A percentile compares a stretch with the other conserved stretches of the same genome.
Evolutionary conservation across 2,797 vertebrate genomes (phyloP).

Genomic region (Pelobates cultripes): DNA sequence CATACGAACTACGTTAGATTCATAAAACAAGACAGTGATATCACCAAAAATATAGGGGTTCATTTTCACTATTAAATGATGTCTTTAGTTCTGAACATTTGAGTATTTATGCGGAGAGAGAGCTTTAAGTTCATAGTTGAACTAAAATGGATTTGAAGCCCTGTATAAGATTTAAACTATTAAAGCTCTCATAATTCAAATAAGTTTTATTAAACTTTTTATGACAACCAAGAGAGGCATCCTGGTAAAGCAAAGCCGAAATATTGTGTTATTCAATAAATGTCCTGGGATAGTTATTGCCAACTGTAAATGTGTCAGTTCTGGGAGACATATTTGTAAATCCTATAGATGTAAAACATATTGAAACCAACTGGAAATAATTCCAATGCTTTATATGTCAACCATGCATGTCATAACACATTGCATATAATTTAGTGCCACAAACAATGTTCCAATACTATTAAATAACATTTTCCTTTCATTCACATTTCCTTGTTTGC

Average conservation of each 20-base stretch:
- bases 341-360: conserved; percentile 24
- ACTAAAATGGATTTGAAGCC: neutral
- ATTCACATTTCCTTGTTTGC: conserved; percentile 24
- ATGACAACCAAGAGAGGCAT: conserved; percentile 11
- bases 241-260: conserved; percentile 5
- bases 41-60: neutral
- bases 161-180: neutral
- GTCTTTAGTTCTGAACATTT: neutral
- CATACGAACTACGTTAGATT: no score
- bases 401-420: conserved; percentile 1
- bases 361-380: conserved; percentile 35
- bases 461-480: conserved; percentile 21
- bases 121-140: neutral
- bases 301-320: conserved; percentile 33
- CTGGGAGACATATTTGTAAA: conserved; percentile 38
- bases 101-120: neutral
- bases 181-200: conserved; percentile 10
- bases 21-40: no score
- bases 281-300: conserved; percentile 22
- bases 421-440: conserved; percentile 10
- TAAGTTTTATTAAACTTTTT: conserved; percentile 10
- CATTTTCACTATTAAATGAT: neutral
- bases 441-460: conserved; percentile 14
- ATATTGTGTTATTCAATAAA: conserved; percentile 31
- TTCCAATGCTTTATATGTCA: conserved; percentile 19